Percentiles rank a stretch among this genome's conserved stretches.
Evolutionary conservation across 2,113 vertebrate genomes (phyloP).

Genomic region (Poeciliopsis turrubarensis): DNA sequence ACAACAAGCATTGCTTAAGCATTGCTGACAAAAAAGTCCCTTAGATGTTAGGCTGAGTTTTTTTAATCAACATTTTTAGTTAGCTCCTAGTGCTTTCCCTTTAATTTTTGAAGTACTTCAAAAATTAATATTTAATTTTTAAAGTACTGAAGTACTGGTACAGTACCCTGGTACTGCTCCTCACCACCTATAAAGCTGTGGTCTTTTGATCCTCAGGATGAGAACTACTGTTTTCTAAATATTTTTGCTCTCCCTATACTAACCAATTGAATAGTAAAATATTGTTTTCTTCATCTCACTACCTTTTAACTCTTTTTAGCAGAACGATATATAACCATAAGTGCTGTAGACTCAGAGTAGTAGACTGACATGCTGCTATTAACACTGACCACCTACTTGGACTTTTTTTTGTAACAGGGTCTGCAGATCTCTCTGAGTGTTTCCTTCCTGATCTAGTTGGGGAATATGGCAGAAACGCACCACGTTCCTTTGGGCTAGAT

Average conservation of each 20-base stretch:
- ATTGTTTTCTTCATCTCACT: slow-evolving; percentile 10
- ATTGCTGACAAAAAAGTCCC: not conserved
- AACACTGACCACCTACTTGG: slow-evolving; percentile 49
- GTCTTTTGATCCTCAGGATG: slow-evolving; percentile 18
- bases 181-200: not conserved
- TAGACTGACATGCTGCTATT: slow-evolving; percentile 51
- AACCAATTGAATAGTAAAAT: slow-evolving; percentile 45
- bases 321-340: slow-evolving; percentile 23
- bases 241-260: slow-evolving; percentile 56
- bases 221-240: slow-evolving; percentile 58
- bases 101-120: not conserved
- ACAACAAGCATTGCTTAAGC: not conserved
- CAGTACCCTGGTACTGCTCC: not conserved
- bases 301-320: slow-evolving; percentile 33
- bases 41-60: not conserved
- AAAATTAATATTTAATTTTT: not conserved
- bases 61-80: not conserved
- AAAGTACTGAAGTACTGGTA: no score
- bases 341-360: slow-evolving; percentile 34
- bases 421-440: slow-evolving; percentile 56
- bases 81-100: not conserved
- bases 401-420: slow-evolving; percentile 40
- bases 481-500: slow-evolving; percentile 54
- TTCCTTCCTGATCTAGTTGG: slow-evolving; percentile 69
- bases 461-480: slow-evolving; percentile 47